Conservation (phyloP, 2,888 invertebrate genomes). For the Tortrix viridana region DNA sequence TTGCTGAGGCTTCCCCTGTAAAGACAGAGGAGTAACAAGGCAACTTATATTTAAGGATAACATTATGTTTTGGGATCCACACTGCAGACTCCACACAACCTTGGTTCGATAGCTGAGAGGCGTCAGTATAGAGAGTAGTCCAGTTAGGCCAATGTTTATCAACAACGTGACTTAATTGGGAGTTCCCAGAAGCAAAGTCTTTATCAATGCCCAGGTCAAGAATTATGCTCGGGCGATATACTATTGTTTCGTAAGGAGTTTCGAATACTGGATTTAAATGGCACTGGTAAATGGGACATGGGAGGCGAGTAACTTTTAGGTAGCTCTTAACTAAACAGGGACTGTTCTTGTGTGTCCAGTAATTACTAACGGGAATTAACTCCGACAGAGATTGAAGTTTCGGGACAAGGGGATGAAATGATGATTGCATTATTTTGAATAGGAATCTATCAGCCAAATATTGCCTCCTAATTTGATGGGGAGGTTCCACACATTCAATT, state of each 20-base stretch:
- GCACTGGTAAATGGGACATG: neutral
- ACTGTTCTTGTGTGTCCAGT: slow-evolving; percentile 3
- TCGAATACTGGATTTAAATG: slow-evolving; percentile 1
- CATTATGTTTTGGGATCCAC: slow-evolving; percentile 6
- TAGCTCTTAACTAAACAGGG: slow-evolving; percentile 1
- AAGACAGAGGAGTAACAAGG: neutral
- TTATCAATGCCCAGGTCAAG: slow-evolving; percentile 1
- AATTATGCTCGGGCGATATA: slow-evolving; percentile 1
- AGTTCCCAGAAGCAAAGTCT: neutral
- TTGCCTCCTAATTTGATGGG: slow-evolving; percentile 8
- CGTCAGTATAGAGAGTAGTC: neutral
- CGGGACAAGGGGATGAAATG: neutral
- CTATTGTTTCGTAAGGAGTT: slow-evolving; percentile 1
- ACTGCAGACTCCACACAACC: neutral
- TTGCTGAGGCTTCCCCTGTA: neutral
- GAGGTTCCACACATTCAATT: neutral
- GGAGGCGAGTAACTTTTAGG: neutral
- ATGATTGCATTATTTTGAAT: neutral
- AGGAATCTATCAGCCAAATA: neutral
- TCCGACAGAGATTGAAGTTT: neutral
- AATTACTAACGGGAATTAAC: slow-evolving; percentile 1
- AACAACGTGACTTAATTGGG: neutral
- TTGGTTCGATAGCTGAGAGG: neutral
- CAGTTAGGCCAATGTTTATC: slow-evolving; percentile 5
- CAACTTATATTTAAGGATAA: neutral